Evolutionary conservation across 2,113 vertebrate genomes (phyloP).

Genomic region (Hypocryptadius cinnamomeus): DNA sequence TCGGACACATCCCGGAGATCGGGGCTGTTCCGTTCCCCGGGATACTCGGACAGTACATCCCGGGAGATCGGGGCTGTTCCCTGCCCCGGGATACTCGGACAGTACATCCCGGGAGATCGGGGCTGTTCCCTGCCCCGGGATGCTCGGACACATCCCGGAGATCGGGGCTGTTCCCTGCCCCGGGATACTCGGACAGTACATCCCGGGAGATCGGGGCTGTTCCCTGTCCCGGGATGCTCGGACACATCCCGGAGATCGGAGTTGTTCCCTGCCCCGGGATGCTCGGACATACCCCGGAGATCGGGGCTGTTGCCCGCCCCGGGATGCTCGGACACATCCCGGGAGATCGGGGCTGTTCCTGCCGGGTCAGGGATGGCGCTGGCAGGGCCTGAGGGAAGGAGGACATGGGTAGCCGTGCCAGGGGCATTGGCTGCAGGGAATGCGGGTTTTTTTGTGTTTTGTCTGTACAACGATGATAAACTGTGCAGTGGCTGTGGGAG

Average conservation of each 20-base stretch:
- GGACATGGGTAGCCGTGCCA: neutral
- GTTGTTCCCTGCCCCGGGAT: neutral
- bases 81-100: fast-evolving
- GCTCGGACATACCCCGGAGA: neutral
- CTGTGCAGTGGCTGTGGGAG: neutral
- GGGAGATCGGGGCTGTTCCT: neutral
- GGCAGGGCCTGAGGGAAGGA: neutral
- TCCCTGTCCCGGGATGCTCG: neutral
- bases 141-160: neutral
- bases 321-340: neutral
- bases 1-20: too few relatives aligned
- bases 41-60: too few relatives aligned
- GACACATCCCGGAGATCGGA: too few relatives aligned
- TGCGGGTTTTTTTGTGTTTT: neutral
- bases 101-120: too few relatives aligned
- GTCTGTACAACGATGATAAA: neutral
- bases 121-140: neutral
- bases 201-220: neutral
- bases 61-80: neutral
- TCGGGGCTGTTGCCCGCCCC: neutral
- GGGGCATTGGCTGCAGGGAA: neutral
- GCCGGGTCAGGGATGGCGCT: neutral
- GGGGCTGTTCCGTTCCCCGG: too few relatives aligned
- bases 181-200: neutral
- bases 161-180: neutral